These are phyloP conservation scores for Glyphotaelius pellucidus DNA, from an alignment of 2,888 invertebrate genomes.

Conservation along the genomic window DNA sequence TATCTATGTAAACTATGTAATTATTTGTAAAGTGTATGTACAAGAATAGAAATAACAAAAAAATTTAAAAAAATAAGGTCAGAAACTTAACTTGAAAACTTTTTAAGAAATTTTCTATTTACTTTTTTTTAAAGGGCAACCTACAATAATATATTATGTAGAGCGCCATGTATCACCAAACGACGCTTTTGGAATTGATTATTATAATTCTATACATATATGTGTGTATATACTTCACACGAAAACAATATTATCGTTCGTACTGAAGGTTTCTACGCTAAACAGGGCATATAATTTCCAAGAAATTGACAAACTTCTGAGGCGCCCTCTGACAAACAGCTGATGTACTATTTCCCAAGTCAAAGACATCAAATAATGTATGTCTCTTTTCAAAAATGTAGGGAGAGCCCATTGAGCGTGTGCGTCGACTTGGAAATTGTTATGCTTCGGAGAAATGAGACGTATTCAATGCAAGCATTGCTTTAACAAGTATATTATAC, in stretches of 20 bases:
- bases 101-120: too few relatives aligned
- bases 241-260: not conserved
- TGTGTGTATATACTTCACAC: not conserved
- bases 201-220: too few relatives aligned
- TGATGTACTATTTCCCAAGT: not conserved
- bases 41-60: too few relatives aligned
- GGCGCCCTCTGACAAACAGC: not conserved
- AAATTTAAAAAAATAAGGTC: too few relatives aligned
- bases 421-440: not conserved
- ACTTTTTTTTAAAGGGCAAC: too few relatives aligned
- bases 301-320: not conserved
- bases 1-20: too few relatives aligned
- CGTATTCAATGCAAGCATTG: not conserved
- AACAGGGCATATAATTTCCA: not conserved
- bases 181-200: too few relatives aligned
- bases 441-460: not conserved
- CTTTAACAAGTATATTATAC: not conserved
- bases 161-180: too few relatives aligned
- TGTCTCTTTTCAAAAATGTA: not conserved
- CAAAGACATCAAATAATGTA: not conserved
- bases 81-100: too few relatives aligned
- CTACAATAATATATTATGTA: too few relatives aligned
- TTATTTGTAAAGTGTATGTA: too few relatives aligned
- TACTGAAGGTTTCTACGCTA: not conserved
- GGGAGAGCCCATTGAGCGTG: not conserved